Evolutionary conservation across 2,888 invertebrate genomes (phyloP).

Genomic region (Troides aeacus): DNA sequence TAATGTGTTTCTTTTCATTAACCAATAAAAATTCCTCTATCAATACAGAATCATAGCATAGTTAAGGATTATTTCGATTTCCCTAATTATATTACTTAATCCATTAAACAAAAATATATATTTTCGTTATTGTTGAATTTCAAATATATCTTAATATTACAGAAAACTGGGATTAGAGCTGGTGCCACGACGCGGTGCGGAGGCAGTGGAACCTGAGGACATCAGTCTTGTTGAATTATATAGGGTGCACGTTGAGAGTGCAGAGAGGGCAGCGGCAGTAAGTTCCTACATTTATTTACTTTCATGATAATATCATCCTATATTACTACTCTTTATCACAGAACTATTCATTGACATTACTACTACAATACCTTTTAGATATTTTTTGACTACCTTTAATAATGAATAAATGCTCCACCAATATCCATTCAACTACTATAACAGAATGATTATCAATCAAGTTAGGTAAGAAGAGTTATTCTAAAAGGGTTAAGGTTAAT

Average conservation of each 20-base stretch:
- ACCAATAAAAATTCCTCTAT: neutral
- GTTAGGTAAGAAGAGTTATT: too few species aligned
- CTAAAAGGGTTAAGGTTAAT: too few species aligned
- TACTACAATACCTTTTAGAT: too few species aligned
- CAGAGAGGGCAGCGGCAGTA: constrained; percentile 87
- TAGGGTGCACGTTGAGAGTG: constrained; percentile 87
- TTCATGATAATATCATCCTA: too few species aligned
- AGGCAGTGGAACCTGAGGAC: constrained; percentile 93
- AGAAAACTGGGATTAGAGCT: constrained; percentile 95
- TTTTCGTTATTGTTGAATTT: neutral
- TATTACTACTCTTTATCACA: too few species aligned
- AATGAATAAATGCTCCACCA: too few species aligned
- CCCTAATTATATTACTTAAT: neutral
- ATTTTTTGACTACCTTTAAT: too few species aligned
- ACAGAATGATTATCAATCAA: too few species aligned
- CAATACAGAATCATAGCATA: neutral
- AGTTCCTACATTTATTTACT: constrained; percentile 44
- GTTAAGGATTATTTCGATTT: too few species aligned
- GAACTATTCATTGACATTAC: too few species aligned
- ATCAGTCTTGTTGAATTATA: constrained; percentile 94
- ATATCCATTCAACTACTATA: too few species aligned
- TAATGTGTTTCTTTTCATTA: neutral
- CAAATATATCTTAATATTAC: constrained; percentile 41
- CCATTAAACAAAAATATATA: neutral
- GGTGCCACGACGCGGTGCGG: constrained; percentile 93